Evolutionary conservation across 2,888 invertebrate species (phyloP), one percentile per base, ranked within the genome.

Genomic region (Drosophila aldrichi): DNA sequence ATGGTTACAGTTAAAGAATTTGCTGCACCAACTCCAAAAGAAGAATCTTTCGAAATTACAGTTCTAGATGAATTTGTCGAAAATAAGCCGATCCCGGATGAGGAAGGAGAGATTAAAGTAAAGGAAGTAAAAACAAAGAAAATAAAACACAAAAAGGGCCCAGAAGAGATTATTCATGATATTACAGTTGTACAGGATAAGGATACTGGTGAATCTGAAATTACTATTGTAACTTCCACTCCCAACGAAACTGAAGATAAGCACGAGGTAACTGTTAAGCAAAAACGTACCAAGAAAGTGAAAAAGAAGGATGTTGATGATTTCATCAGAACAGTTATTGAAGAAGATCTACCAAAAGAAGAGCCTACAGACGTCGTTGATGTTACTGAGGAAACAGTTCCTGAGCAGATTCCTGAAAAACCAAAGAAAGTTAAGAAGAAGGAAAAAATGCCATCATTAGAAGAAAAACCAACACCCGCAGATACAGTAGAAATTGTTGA

Each of bases 121-220:
- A 91, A 92, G 70, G 90, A 90, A 0, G 91, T 92, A 14, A 91
- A 90, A 46, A 91, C 91, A 62, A 88, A 92, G 55, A 91, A 91
- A 70, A 80, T 91, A 16, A 91, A 88, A 36, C 89, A 90, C 43
- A 91, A 85, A 91, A 93, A 55, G 93, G 93, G 93, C 52, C 91
- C 91, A 5, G 91, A 91, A 38, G 94, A 93, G 38, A 82, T 91
- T 6, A 91, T 93, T 67, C 85, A 93, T 69, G 93, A 94, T 74
- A 89, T 94, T 2, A 93, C 94, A 0, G 94, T 93, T 1, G 83
- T 93, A 5, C 90, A 93, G 76, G 81, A 93, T 72, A 74, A 93
- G 90, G 89, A 92, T 84, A 91, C 93, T 86, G 88, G 89, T 57
- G 74, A 92, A 85, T 79, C 92, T 60, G 92, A 92, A 67, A 90